Conservation (phyloP, 2,797 vertebrate genomes). For the Ctenopoma multispine region DNA sequence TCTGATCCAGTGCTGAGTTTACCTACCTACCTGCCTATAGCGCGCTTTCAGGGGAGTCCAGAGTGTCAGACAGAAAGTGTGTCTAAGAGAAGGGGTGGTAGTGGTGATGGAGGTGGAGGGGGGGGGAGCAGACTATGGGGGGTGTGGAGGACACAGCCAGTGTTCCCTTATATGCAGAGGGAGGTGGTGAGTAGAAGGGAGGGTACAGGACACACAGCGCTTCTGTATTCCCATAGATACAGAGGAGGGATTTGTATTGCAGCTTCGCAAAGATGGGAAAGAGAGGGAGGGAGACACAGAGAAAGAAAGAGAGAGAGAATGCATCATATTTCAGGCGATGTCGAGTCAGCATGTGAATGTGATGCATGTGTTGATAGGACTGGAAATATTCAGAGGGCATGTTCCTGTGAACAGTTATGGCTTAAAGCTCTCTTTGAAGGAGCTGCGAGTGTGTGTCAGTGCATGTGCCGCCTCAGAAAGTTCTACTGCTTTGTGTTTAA, state of each 20-base stretch:
- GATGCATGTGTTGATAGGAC: conserved; percentile 70
- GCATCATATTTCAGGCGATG: conserved; percentile 74
- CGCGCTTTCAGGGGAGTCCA: conserved; percentile 70
- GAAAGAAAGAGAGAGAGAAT: conserved; percentile 19
- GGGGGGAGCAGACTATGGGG: not conserved
- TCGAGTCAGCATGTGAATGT: conserved; percentile 76
- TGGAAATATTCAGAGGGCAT: conserved; percentile 55
- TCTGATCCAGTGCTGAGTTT: conserved; percentile 70
- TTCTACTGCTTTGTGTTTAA: conserved; percentile 4
- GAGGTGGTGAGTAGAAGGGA: conserved; percentile 56
- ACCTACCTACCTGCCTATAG: conserved; percentile 69
- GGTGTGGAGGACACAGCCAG: conserved; percentile 48
- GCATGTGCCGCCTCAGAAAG: not conserved
- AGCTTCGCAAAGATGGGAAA: conserved; percentile 55
- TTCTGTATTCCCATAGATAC: conserved; percentile 74
- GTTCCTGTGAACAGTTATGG: conserved; percentile 26
- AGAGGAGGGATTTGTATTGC: conserved; percentile 72
- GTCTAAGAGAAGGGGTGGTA: conserved; percentile 53
- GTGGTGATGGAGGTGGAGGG: not conserved
- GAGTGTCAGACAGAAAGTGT: conserved; percentile 75
- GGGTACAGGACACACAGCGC: conserved; percentile 68
- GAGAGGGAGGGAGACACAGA: conserved; percentile 15
- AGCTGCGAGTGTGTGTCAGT: not conserved
- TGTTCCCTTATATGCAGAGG: conserved; percentile 62
- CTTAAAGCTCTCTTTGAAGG: conserved; percentile 3